Base-by-base conservation (phyloP, 2,113 vertebrate species). In the Erinaceus europaeus region DNA sequence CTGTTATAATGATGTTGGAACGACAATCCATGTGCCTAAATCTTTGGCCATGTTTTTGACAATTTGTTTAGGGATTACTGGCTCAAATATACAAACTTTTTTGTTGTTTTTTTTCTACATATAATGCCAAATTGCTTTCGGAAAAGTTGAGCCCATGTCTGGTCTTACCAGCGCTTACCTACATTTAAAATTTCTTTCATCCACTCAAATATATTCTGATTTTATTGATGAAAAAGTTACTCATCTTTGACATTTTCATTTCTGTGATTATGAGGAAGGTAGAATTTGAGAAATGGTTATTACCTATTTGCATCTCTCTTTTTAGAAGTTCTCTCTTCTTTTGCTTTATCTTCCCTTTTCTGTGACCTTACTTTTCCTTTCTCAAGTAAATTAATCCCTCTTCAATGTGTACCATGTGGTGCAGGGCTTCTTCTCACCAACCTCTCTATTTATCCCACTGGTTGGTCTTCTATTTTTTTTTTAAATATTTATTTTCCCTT, bases 11-110 rank as follows among this genome's bases (percentile, higher is more conserved):
- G 50, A 74, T 78, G 12, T 64, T 46, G 36, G 84, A 29, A 36
- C 42, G 55, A 71, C 73, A 38, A 80, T 68, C 27, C 9, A 73
- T 57, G 23, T 53, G 36, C 59, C 68, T 83, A 72, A 82, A 65
- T 81, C 55, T 86, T 91, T 89, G 68, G 18, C 67, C 15, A 42
- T 73, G 50, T 76, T 86, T 95, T 64, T 86, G 44, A 86, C 85
- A 20, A 79, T 90, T 75, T 86, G 44, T 68, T 88, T 73, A 80
- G 42, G 50, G 62, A 76, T 59, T 50, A 48, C 55, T 86, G 27
- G 15, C 10, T 79, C 25, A 77, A 88, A 91, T 29, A 65, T n/a
- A 74, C 3, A 18, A n/a, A 44, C 2, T n/a, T 76, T 48, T 36
- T 84, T 76, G 71, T 71, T 50, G 38, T 42, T 77, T 40, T 20